phyloP scores from a whole-genome alignment of 2,888 invertebrate species.

The Eupithecia abbreviata region DNA sequence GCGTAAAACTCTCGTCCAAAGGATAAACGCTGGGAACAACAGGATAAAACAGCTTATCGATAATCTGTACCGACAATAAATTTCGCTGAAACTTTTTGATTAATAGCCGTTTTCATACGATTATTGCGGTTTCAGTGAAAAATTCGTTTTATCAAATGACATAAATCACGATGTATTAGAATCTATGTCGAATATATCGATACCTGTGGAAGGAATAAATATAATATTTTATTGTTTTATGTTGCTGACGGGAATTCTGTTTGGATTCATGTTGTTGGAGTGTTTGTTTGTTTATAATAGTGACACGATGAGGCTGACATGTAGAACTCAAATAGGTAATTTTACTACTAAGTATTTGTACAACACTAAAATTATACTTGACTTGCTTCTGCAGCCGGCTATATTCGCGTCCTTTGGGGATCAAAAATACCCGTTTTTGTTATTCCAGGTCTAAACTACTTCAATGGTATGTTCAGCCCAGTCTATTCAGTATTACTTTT shows the following conservation, averaged over 20 bases:
- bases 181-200: slow-evolving; percentile 14
- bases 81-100: slow-evolving; percentile 64
- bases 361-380: neutral
- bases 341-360: neutral
- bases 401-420: neutral
- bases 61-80: slow-evolving; percentile 67
- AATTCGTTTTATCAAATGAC: slow-evolving; percentile 47
- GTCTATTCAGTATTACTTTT: neutral
- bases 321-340: neutral
- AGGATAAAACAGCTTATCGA: slow-evolving; percentile 54
- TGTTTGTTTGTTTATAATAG: neutral
- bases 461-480: neutral
- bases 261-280: neutral
- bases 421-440: neutral
- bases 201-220: slow-evolving; percentile 1
- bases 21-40: slow-evolving; percentile 55
- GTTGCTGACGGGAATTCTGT: neutral
- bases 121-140: slow-evolving; percentile 57
- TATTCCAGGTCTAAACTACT: neutral
- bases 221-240: slow-evolving; percentile 2
- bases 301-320: neutral
- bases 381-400: neutral
- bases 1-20: slow-evolving; percentile 40
- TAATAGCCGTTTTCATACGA: slow-evolving; percentile 59
- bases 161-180: slow-evolving; percentile 44